Evolutionary conservation across 2,113 vertebrate genomes (phyloP).

Genomic region (Strix aluco): DNA sequence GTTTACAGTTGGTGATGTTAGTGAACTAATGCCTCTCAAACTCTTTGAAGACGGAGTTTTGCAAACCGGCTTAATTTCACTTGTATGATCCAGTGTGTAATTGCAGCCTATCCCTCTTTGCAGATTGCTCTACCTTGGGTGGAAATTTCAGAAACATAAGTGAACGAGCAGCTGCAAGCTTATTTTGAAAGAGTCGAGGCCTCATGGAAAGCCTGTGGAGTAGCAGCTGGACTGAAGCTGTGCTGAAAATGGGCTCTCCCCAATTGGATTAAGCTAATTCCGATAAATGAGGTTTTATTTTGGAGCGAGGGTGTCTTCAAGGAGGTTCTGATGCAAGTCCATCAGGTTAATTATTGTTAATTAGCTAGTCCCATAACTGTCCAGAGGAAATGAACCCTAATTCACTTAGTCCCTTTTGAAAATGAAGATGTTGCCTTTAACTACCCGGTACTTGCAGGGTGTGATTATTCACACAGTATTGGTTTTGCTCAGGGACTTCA

Average conservation of each 20-base stretch:
- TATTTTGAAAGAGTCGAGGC: background rate
- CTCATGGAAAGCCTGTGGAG: background rate
- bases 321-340: background rate
- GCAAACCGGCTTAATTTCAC: background rate
- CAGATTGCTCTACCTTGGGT: background rate
- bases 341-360: background rate
- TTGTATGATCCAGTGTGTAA: background rate
- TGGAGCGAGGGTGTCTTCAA: background rate
- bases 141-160: background rate
- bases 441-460: background rate
- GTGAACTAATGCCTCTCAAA: background rate
- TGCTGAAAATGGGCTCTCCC: background rate
- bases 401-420: background rate
- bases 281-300: background rate
- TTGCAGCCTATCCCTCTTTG: background rate
- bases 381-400: background rate
- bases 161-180: background rate
- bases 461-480: background rate
- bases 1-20: background rate
- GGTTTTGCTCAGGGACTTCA: background rate
- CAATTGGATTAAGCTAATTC: background rate
- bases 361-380: background rate
- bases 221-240: background rate
- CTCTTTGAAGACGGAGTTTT: background rate
- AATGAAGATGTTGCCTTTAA: background rate